Evolutionary conservation across 2,113 vertebrate species (phyloP), one percentile per base, ranked within the genome.

Genomic region (Picathartes gymnocephalus): DNA sequence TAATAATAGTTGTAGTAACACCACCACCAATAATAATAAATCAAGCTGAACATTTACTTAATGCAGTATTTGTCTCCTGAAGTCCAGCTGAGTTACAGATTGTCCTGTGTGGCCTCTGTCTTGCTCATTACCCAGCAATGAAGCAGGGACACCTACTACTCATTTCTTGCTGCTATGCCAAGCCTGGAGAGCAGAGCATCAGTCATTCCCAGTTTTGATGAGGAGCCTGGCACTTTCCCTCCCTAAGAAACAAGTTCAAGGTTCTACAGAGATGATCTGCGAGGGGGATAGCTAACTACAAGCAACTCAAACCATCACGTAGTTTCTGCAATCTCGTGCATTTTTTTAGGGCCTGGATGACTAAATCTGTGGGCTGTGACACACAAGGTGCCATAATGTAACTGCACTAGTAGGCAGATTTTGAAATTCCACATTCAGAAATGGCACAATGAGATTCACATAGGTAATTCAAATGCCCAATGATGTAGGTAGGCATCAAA

Each of bases 331-430:
- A 42, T 58, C 48, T 72, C 19, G 13, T 31, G 44, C 37, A 42
- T 84, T 89, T 84, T 91, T 92, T 95, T 96, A 95, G 84, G 70
- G 47, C 16, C 24, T 69, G 62, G 40, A 80, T 95, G 93, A 96
- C 93, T 94, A 89, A 87, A 92, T 33, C 87, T 88, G 90, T 91
- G 84, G 91, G 93, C 91, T 70, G 78, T 82, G 73, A 54, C 87
- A 92, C 39, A 82, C 33, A 80, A 82, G 78, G 74, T 84, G 73
- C 70, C 25, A 72, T 39, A 72, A 82, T 45, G 33, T 60, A 92
- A 79, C 54, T 88, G 78, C 74, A 87, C 39, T 39, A 91, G 56
- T 76, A 81, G 61, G 73, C 73, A 91, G 57, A 65, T 76, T 91
- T 76, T 91, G 50, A 79, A 93, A 82, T 80, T 73, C 54, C 45